These are phyloP conservation scores for Rapana venosa DNA, from an alignment of 2,888 invertebrate species.

Conservation along the genomic window DNA sequence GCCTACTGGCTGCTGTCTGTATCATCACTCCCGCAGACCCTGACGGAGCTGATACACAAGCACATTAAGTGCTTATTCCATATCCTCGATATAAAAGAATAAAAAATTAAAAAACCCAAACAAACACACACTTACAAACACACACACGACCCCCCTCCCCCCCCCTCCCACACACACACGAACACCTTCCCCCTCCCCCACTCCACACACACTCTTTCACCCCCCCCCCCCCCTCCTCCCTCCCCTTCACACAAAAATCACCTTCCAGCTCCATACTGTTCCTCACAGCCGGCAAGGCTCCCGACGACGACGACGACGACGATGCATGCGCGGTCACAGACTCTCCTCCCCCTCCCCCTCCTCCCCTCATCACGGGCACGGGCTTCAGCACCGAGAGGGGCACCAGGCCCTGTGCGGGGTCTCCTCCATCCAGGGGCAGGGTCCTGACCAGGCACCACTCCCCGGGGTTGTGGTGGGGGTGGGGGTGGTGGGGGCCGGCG, in stretches of 20 bases:
- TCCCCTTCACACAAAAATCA: conserved; percentile 48
- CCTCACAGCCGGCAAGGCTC: conserved; percentile 62
- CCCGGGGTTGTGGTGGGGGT: conserved; percentile 63
- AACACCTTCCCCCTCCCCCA: no score
- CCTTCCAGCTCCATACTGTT: conserved; percentile 77
- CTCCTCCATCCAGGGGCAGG: conserved; percentile 64
- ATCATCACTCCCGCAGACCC: no score
- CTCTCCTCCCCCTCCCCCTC: background rate
- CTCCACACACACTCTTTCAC: no score
- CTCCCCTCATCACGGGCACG: conserved; percentile 66
- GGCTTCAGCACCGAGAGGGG: conserved; percentile 77
- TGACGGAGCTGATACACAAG: no score
- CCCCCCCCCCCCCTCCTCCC: no score
- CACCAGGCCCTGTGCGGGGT: conserved; percentile 76
- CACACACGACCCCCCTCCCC: no score
- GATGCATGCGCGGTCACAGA: background rate
- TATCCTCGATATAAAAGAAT: no score
- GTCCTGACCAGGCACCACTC: conserved; percentile 79
- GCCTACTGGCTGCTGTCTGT: no score
- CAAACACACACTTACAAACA: no score
- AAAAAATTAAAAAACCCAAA: no score
- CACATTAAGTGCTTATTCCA: no score
- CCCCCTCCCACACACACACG: no score
- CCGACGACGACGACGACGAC: background rate
- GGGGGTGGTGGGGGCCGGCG: conserved; percentile 82